Base-by-base conservation (phyloP, 2,113 vertebrate genomes). In the Orientallactaga bullata region DNA sequence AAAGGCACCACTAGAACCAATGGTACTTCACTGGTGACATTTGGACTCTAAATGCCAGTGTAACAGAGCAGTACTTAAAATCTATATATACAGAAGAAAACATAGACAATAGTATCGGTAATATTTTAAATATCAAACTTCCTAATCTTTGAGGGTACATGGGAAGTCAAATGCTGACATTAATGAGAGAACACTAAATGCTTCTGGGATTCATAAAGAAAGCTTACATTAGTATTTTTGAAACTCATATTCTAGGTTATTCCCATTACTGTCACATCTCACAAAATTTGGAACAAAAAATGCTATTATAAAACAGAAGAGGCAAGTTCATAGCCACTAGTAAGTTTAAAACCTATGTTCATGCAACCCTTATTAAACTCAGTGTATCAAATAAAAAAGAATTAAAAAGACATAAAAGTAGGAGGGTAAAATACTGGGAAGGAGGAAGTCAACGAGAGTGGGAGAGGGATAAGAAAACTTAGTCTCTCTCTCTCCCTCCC, bases 281-380 rank as follows among this genome's bases (percentile, higher is more conserved):
- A 89, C 13, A 93, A 86, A 77, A 85, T 39, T 65, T 78, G 88
- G 9, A 74, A 73, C 2, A 73, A 76, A 91, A 91, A 51, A n/a
- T 51, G 1, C 1, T 55, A 0, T 61, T 82, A 88, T 2, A 35
- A 4, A 89, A 69, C 4, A 87, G 55, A 17, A 24, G n/a, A 35
- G 17, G 30, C 51, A 51, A 8, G 51, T 51, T 51, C 12, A 7
- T 51, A 51, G 51, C 12, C 51, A 51, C 51, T 51, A 8, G 51
- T 51, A 51, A 8, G 51, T 51, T 51, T 51, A 7, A 51, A 51
- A 51, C 51, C 51, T 12, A 51, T 12, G 51, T 51, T 7, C 51
- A 51, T 51, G 12, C 51, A 51, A 12, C 51, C 51, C 12, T 51
- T 8, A 51, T 51, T 51, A 51, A 51, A 51, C 12, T 51, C 51